Evolutionary conservation across 1,140 invertebrate genomes (phyloP).

Genomic region (Mesaphorura yosii): DNA sequence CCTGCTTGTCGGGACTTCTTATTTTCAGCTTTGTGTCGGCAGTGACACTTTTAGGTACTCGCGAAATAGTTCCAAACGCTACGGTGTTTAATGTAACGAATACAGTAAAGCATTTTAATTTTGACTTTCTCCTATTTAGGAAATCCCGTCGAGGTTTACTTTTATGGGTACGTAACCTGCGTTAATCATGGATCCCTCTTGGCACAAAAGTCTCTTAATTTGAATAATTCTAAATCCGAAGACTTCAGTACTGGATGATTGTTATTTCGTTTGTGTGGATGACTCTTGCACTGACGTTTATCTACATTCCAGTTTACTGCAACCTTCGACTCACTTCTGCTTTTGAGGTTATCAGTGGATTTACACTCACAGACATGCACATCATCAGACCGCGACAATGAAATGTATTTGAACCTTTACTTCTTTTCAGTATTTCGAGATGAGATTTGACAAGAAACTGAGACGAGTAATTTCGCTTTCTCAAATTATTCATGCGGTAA

Average conservation of each 20-base stretch:
- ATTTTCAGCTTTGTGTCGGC: neutral
- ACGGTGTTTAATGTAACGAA: neutral
- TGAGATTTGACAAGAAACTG: conserved; percentile 53
- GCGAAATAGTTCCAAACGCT: too few species aligned
- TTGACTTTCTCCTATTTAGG: conserved; percentile 43
- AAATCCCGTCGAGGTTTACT: conserved; percentile 41
- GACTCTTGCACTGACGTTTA: conserved; percentile 36
- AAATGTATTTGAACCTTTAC: neutral
- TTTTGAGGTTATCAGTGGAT: conserved; percentile 57
- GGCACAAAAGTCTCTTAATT: too few species aligned
- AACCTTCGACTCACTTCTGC: conserved; percentile 50
- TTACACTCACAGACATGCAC: neutral
- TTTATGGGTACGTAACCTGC: conserved; percentile 47
- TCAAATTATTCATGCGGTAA: conserved; percentile 64
- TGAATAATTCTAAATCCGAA: too few species aligned
- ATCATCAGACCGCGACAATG: neutral
- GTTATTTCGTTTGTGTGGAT: conserved; percentile 41
- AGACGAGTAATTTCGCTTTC: conserved; percentile 54
- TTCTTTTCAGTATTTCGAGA: conserved; percentile 53
- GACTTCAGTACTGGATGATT: too few species aligned
- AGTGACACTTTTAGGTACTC: neutral
- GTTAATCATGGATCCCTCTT: too few species aligned
- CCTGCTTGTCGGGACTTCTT: neutral
- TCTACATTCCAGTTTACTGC: conserved; percentile 46
- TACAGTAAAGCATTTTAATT: neutral